Evolutionary conservation across 64 coral and sea anemone genomes (phyloP), one percentile per base, ranked within the genome.

Genomic region (Montipora foliosa): DNA sequence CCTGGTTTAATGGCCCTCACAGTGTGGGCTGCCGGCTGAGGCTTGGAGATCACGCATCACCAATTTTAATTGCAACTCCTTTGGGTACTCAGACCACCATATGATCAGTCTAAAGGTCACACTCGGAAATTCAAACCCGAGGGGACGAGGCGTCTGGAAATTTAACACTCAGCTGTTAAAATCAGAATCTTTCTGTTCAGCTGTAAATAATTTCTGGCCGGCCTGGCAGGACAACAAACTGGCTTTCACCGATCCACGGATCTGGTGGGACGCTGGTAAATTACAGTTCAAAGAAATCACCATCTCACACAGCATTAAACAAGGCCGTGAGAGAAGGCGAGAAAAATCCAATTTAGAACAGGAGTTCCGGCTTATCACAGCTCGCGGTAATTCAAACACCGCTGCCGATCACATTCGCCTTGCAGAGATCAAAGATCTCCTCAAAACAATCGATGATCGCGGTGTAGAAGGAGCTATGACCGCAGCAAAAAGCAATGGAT

Each of bases 261-360:
- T 82, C 24, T 82, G 80, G 80, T 82, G 80, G 80, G 80, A 82
- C 29, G 80, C 80, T 2, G 80, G 80, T 0, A 82, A 82, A 64
- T 6, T 82, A 10, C 80, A 64, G 13, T 12, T 82, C 3, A 82
- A 82, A 4, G 80, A 82, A 44, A 60, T 82, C 24, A 58, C 80
- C 2, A 60, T 82, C 10, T 13, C 80, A 12, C 80, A 82, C 13
- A 64, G 79, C 25, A 22, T 82, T 64, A 1, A 82, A 61, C 20
- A 81, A 45, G 3, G 44, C 45, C 45, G 75, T 14, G 51, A 82
- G 20, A 51, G 55, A 13, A 62, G 0, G 53, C 21, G 55, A 3
- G 60, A 83, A 2, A 62, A 19, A 47, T 6, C 29, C 13, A 12
- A 37, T 83, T 62, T 83, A 37, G 81, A 67, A 67, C n/a, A 37